These are phyloP conservation scores for Coecobrya sp. DNA, from an alignment of 2,888 invertebrate genomes.

Conservation along the genomic window DNA sequence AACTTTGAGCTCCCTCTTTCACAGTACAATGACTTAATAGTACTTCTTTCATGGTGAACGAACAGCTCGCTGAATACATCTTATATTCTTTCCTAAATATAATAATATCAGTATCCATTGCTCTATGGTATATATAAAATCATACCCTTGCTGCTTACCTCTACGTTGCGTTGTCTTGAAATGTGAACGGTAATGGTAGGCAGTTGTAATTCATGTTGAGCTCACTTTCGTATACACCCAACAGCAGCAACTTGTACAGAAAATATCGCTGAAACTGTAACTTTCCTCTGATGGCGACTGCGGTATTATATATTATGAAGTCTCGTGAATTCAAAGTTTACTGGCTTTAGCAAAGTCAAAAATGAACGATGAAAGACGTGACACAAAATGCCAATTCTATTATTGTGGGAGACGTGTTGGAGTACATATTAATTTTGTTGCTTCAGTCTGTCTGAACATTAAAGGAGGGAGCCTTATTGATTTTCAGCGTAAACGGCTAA, in stretches of 20 bases:
- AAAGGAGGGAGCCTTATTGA: too few relatives aligned
- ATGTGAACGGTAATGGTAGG: not conserved
- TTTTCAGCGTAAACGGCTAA: too few relatives aligned
- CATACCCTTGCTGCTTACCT: too few relatives aligned
- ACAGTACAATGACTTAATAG: conserved; percentile 36
- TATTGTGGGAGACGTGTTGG: too few relatives aligned
- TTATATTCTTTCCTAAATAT: not conserved
- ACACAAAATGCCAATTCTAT: conserved; percentile 46
- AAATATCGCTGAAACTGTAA: not conserved
- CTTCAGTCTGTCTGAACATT: too few relatives aligned
- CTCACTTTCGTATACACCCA: not conserved
- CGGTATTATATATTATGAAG: not conserved
- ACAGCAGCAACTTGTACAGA: not conserved
- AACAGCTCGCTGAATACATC: not conserved
- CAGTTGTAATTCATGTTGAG: not conserved
- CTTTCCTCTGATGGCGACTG: conserved; percentile 1
- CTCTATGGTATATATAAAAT: too few relatives aligned
- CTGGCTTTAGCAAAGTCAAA: not conserved
- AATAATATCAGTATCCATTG: too few relatives aligned
- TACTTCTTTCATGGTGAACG: not conserved
- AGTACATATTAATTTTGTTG: too few relatives aligned
- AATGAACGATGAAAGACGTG: conserved; percentile 16
- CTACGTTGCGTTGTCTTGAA: too few relatives aligned
- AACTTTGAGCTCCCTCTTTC: conserved; percentile 56
- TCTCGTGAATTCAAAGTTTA: not conserved